A percentile compares a stretch with the other conserved stretches of the same genome.
Evolutionary conservation across 2,113 vertebrate genomes (phyloP).

Genomic region (Phrynosoma platyrhinos): DNA sequence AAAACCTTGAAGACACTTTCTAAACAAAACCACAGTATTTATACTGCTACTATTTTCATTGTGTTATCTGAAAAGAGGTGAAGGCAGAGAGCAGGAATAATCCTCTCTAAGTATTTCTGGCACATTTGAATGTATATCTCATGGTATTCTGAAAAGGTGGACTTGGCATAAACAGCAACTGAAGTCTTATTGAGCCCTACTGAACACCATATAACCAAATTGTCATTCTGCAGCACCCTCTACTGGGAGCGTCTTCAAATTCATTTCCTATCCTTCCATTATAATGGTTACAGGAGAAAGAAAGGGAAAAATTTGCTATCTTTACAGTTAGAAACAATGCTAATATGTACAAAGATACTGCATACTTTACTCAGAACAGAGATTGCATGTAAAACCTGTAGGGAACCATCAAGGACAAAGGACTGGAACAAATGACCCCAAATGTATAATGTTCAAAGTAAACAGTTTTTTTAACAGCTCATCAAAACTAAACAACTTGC

Average conservation of each 20-base stretch:
- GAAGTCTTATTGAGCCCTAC: background rate
- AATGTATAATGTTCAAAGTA: background rate
- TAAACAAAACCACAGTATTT: background rate
- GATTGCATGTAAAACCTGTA: background rate
- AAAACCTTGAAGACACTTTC: background rate
- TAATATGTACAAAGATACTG: background rate
- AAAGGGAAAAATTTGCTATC: background rate
- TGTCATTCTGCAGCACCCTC: constrained; percentile 73
- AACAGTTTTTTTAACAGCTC: no score
- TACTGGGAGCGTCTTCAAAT: constrained; percentile 63
- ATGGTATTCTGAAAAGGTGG: background rate
- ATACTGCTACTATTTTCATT: background rate
- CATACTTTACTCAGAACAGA: background rate
- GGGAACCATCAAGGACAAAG: background rate
- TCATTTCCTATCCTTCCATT: background rate
- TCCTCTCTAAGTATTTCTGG: background rate
- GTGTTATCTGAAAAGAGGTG: background rate
- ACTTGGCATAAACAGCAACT: background rate
- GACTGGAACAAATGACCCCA: background rate
- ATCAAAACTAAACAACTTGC: no score
- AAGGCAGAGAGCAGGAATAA: background rate
- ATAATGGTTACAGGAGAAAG: background rate
- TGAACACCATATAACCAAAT: constrained; percentile 17
- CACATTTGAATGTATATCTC: background rate
- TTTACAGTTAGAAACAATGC: background rate